Conservation (phyloP, 1,140 invertebrate species). For the Neuroterus valhalla region DNA sequence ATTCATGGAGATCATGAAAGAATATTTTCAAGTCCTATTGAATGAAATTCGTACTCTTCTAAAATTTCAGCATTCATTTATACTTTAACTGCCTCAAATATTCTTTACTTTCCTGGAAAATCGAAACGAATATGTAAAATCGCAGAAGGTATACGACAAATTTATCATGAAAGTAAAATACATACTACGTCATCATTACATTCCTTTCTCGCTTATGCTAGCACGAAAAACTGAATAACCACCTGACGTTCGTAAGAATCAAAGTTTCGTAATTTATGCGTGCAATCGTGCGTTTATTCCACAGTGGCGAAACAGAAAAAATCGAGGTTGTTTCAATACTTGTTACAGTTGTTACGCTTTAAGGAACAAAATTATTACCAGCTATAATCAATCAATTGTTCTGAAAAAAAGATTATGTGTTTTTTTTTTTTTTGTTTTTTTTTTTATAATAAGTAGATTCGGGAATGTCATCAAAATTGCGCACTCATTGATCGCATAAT, state of each 20-base stretch:
- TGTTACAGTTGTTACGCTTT: neutral
- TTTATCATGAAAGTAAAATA: neutral
- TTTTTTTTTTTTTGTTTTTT: neutral
- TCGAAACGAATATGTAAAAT: neutral
- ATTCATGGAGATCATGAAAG: no score
- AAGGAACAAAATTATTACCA: neutral
- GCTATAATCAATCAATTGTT: neutral
- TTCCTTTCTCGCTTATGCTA: neutral
- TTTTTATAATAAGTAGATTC: neutral
- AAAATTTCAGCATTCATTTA: no score
- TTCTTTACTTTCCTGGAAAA: neutral
- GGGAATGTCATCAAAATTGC: neutral
- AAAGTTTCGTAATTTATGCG: constrained; percentile 22
- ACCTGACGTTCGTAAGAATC: neutral
- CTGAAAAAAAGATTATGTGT: neutral
- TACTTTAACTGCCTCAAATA: no score
- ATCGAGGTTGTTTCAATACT: neutral
- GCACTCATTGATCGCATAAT: constrained; percentile 5
- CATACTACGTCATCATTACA: no score
- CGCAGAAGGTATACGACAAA: neutral
- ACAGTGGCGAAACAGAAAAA: neutral
- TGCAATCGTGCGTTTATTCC: constrained; percentile 20
- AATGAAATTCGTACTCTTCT: no score
- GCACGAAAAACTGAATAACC: constrained; percentile 9
- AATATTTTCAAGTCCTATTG: no score